Evolutionary conservation across 2,888 invertebrate genomes (phyloP).

Genomic region (Drosophila atripex): DNA sequence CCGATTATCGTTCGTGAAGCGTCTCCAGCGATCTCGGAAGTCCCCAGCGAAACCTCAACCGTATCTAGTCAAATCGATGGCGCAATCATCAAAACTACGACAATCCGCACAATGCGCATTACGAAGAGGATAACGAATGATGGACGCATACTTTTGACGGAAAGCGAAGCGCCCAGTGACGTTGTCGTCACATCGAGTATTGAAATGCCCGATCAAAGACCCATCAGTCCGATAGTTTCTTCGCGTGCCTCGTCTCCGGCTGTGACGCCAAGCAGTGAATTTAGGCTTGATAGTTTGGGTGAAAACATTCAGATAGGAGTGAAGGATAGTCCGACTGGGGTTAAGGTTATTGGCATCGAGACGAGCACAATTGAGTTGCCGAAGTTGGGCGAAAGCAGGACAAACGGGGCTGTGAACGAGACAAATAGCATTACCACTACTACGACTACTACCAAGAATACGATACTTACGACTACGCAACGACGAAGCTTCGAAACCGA

Average conservation of each 20-base stretch:
- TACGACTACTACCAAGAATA: slow-evolving; percentile 73
- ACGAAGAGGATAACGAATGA: slow-evolving; percentile 79
- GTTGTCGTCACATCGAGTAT: slow-evolving; percentile 77
- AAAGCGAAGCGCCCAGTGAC: slow-evolving; percentile 74
- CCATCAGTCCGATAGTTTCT: slow-evolving; percentile 59
- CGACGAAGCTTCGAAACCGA: slow-evolving; percentile 78
- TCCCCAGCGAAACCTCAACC: slow-evolving; percentile 67
- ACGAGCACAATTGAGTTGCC: slow-evolving; percentile 58
- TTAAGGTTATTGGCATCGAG: slow-evolving; percentile 74
- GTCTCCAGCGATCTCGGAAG: slow-evolving; percentile 67
- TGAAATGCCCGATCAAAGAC: slow-evolving; percentile 75
- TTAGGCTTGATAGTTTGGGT: slow-evolving; percentile 48
- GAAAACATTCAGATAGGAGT: slow-evolving; percentile 60
- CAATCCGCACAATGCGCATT: slow-evolving; percentile 81
- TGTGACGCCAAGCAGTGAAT: slow-evolving; percentile 46
- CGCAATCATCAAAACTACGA: slow-evolving; percentile 81
- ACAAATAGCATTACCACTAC: slow-evolving; percentile 60
- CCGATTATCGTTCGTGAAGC: slow-evolving; percentile 68
- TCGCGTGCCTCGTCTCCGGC: slow-evolving; percentile 41
- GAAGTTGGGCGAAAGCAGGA: slow-evolving; percentile 28
- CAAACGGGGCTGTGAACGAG: slow-evolving; percentile 47
- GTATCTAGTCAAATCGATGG: slow-evolving; percentile 75
- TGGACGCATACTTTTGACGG: slow-evolving; percentile 76
- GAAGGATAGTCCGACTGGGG: slow-evolving; percentile 58
- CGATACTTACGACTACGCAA: slow-evolving; percentile 76